phyloP scores from a whole-genome alignment of 2,113 vertebrate species.

The Pelusios castaneus region DNA sequence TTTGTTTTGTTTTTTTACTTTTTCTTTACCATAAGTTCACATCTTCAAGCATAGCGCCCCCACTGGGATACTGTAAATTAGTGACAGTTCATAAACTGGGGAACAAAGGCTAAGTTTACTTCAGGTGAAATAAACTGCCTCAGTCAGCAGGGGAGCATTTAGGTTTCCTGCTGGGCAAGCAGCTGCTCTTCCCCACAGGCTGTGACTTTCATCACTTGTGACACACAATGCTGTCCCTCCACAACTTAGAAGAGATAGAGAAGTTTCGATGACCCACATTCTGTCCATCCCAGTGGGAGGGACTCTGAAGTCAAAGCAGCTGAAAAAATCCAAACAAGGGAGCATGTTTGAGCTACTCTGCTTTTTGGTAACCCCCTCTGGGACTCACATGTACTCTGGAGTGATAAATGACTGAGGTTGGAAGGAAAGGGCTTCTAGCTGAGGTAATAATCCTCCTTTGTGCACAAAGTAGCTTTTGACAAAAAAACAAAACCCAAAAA shows the following conservation, averaged over 20 bases:
- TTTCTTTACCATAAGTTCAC: neutral
- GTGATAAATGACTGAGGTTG: neutral
- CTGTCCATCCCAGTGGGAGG: neutral
- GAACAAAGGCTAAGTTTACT: conserved; percentile 36
- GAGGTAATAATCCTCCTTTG: neutral
- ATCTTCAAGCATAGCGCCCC: neutral
- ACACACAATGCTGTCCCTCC: neutral
- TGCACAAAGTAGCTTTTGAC: conserved; percentile 11
- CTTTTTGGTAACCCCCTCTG: neutral
- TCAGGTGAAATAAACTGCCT: conserved; percentile 24
- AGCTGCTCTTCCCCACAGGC: neutral
- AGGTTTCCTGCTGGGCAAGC: neutral
- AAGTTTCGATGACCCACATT: conserved; percentile 31
- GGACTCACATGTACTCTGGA: neutral
- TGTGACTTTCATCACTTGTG: conserved; percentile 32
- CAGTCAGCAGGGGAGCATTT: neutral
- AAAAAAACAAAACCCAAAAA: neutral
- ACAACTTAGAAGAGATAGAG: neutral
- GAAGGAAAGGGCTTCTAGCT: neutral
- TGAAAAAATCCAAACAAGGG: neutral
- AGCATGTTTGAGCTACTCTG: neutral
- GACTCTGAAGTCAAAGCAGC: neutral
- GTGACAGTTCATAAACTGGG: conserved; percentile 25
- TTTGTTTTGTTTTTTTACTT: neutral
- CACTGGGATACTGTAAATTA: conserved; percentile 38